phyloP scores from a whole-genome alignment of 1,140 invertebrate genomes.

The Drosophila nigromelanica region DNA sequence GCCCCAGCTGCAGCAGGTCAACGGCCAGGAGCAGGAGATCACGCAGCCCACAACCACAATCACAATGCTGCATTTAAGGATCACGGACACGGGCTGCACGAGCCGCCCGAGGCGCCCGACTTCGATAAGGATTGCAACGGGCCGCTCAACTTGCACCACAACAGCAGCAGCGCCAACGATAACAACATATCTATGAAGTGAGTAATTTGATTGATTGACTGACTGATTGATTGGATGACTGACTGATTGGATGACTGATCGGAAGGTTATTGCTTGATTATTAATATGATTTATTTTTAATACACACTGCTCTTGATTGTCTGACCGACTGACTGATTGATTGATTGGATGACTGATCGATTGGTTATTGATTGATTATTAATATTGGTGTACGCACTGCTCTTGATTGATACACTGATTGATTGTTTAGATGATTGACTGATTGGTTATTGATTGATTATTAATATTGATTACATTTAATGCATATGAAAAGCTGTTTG shows the following conservation, averaged over 20 bases:
- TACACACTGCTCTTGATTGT: background rate
- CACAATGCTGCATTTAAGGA: slow-evolving; percentile 48
- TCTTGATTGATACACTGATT: background rate
- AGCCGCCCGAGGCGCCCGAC: slow-evolving; percentile 52
- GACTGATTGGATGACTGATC: background rate
- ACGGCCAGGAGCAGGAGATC: slow-evolving; percentile 1
- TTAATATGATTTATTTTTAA: too few relatives aligned
- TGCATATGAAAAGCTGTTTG: too few relatives aligned
- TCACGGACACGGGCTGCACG: slow-evolving; percentile 50
- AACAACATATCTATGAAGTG: slow-evolving; percentile 83
- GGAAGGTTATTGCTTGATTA: background rate
- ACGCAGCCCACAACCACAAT: slow-evolving; percentile 14
- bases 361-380: background rate
- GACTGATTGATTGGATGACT: background rate
- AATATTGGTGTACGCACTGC: too few relatives aligned
- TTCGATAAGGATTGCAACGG: slow-evolving; percentile 79
- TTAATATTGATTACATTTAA: too few relatives aligned
- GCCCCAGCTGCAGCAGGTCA: slow-evolving; percentile 43
- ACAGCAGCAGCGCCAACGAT: slow-evolving; percentile 57
- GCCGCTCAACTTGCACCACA: slow-evolving; percentile 72
- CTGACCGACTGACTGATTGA: background rate
- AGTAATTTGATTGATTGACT: slow-evolving; percentile 32
- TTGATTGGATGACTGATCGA: background rate
- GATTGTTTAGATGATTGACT: background rate
- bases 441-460: background rate